Evolutionary conservation across 2,113 vertebrate genomes (phyloP).

Genomic region (Spheniscus mendiculus): DNA sequence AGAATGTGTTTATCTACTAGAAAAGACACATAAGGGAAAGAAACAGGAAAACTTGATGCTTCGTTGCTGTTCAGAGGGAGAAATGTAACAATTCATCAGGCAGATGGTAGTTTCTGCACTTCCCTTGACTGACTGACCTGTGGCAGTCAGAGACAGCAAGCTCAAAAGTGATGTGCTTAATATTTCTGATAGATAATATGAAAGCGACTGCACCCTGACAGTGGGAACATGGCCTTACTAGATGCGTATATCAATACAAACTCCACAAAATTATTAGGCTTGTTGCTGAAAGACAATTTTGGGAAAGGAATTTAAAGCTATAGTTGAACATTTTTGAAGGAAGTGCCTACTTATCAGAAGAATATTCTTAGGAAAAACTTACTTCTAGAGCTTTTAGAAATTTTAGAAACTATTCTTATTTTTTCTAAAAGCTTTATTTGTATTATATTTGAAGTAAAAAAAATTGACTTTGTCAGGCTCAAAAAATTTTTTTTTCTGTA

Average conservation of each 20-base stretch:
- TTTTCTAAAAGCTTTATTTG: neutral
- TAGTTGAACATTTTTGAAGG: neutral
- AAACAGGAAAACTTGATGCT: neutral
- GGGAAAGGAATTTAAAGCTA: neutral
- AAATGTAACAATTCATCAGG: neutral
- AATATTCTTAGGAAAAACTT: neutral
- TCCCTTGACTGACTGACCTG: neutral
- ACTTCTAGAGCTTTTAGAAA: neutral
- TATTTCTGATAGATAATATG: neutral
- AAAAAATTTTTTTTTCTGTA: neutral
- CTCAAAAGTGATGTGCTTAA: neutral
- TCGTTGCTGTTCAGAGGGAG: neutral
- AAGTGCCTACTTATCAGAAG: neutral
- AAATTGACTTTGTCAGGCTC: neutral
- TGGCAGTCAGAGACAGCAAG: neutral
- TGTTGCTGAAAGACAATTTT: neutral
- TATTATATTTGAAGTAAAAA: neutral
- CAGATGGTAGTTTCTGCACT: neutral
- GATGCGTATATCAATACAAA: fast-evolving
- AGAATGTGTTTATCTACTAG: neutral
- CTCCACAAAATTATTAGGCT: neutral
- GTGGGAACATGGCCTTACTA: neutral
- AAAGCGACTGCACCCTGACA: neutral
- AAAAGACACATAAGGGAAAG: neutral
- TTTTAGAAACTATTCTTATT: neutral